Conservation (phyloP, 2,888 invertebrate species). For the Euclidia mi region DNA sequence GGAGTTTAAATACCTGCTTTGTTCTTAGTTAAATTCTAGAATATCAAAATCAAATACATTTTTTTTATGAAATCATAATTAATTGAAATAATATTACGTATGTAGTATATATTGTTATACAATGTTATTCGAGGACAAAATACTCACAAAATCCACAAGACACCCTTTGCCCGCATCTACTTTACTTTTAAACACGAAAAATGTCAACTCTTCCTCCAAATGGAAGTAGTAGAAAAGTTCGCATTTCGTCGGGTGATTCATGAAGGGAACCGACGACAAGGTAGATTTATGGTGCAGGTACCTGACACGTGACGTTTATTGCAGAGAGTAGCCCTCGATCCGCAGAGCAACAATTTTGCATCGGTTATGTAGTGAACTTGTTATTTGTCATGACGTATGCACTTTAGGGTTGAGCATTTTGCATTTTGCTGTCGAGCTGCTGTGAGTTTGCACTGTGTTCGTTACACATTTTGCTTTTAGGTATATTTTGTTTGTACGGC, state of each 20-base stretch:
- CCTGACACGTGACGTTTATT: conserved; percentile 81
- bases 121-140: conserved; percentile 7
- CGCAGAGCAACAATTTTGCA: conserved; percentile 62
- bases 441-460: neutral
- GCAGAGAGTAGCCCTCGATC: conserved; percentile 71
- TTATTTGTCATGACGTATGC: conserved; percentile 61
- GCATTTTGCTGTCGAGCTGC: conserved; percentile 1
- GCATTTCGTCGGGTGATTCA: conserved; percentile 77
- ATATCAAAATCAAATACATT: too few species aligned
- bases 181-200: conserved; percentile 45
- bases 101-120: neutral
- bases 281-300: conserved; percentile 80
- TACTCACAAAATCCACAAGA: conserved; percentile 14
- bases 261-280: conserved; percentile 68
- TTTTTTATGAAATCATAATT: too few species aligned
- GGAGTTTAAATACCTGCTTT: too few species aligned
- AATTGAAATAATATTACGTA: neutral
- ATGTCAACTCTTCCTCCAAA: conserved; percentile 51
- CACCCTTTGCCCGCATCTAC: conserved; percentile 18
- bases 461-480: neutral
- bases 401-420: conserved; percentile 33
- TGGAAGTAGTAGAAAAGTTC: conserved; percentile 65
- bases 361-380: conserved; percentile 55
- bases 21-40: too few species aligned
- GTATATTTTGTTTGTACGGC: too few species aligned